Percentiles rank a stretch among this genome's conserved stretches.
Conservation (phyloP, 1,140 invertebrate species). For the Sesamia nonagrioides region DNA sequence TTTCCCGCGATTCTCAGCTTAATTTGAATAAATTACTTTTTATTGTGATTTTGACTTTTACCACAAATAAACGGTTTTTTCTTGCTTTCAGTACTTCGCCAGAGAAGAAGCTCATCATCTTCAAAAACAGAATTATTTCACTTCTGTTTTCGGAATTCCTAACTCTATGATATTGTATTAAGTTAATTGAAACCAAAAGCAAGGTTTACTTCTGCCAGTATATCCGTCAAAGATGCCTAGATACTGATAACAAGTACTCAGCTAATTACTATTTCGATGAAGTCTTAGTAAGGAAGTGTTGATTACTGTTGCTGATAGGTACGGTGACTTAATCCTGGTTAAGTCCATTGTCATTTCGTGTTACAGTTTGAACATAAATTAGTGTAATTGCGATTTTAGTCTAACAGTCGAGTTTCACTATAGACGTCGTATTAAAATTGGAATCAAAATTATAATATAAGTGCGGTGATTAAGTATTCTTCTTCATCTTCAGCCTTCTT, state of each 20-base stretch:
- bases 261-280: neutral
- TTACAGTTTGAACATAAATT: neutral
- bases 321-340: neutral
- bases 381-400: neutral
- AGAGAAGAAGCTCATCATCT: too few species aligned
- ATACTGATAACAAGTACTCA: neutral
- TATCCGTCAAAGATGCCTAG: neutral
- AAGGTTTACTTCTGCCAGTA: neutral
- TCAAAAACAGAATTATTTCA: neutral
- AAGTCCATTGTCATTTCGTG: neutral
- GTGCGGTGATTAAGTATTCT: too few species aligned
- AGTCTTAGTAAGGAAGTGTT: neutral
- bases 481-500: too few species aligned
- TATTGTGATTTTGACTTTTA: too few species aligned
- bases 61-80: too few species aligned
- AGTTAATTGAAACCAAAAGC: neutral
- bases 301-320: slow-evolving; percentile 2
- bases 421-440: too few species aligned
- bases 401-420: too few species aligned
- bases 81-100: too few species aligned
- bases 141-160: neutral
- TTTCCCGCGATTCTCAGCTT: too few species aligned
- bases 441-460: too few species aligned
- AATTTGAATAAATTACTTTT: too few species aligned
- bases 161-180: neutral